phyloP scores from a whole-genome alignment of 2,888 invertebrate genomes.

The Agrochola litura region DNA sequence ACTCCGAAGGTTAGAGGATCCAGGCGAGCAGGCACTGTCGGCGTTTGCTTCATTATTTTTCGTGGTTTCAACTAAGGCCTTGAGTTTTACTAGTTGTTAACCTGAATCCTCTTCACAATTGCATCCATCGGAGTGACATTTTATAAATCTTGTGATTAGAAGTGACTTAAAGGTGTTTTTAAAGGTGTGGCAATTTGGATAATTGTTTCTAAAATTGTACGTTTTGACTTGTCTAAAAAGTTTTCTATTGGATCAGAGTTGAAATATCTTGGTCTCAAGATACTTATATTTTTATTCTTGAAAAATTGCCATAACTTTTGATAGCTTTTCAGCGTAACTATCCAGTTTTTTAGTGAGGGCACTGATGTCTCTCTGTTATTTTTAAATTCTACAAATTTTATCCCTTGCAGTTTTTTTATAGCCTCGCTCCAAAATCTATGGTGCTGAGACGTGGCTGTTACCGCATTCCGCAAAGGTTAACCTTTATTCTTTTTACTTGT shows the following conservation, averaged over 20 bases:
- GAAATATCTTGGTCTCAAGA: background rate
- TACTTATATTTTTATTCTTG: background rate
- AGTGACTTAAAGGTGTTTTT: background rate
- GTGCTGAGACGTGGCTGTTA: background rate
- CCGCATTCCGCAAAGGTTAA: background rate
- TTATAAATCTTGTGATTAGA: background rate
- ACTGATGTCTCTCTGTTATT: background rate
- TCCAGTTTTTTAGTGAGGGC: background rate
- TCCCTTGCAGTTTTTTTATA: background rate
- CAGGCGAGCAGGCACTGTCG: background rate
- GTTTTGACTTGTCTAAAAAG: background rate
- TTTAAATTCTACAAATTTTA: background rate
- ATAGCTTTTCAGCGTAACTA: background rate
- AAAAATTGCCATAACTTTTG: background rate
- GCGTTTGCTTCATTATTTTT: background rate
- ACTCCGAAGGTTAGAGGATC: background rate
- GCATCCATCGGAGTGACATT: background rate
- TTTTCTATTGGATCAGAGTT: background rate
- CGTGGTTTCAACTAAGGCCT: no score
- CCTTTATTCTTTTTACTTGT: background rate
- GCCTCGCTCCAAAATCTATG: background rate
- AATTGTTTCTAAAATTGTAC: background rate
- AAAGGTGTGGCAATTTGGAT: background rate
- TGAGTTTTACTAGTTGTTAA: slow-evolving; percentile 1
- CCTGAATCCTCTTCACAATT: background rate